Conservation (phyloP, 2,888 invertebrate genomes). For the Papilio elwesi region DNA sequence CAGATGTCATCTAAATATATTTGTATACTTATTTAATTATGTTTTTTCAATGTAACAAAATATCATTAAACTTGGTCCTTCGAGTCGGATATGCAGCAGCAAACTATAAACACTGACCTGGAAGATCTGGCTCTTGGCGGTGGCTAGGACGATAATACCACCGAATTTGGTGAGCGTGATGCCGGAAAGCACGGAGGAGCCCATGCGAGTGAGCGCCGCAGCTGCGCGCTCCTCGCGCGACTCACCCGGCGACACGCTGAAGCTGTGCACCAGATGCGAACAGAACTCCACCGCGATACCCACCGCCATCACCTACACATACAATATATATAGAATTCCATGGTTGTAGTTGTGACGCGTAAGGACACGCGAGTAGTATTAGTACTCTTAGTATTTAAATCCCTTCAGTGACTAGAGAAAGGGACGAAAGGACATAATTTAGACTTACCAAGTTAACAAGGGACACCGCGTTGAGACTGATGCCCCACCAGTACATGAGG, state of each 20-base stretch:
- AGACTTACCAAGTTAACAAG: conserved; percentile 94
- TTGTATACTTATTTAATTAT: too few relatives aligned
- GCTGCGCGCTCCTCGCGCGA: conserved; percentile 89
- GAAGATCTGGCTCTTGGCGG: conserved; percentile 99
- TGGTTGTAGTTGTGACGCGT: too few relatives aligned
- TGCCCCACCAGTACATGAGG: conserved; percentile 98
- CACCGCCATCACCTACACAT: conserved; percentile 93
- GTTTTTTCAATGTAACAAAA: too few relatives aligned
- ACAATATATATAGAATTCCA: too few relatives aligned
- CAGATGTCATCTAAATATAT: too few relatives aligned
- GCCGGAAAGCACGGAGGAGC: conserved; percentile 97
- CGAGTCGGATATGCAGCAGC: background rate
- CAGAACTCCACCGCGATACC: conserved; percentile 99
- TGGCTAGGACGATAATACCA: conserved; percentile 97
- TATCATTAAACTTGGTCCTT: background rate
- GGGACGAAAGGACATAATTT: too few relatives aligned
- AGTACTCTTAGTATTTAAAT: too few relatives aligned
- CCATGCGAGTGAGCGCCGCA: conserved; percentile 94
- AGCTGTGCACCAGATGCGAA: conserved; percentile 97
- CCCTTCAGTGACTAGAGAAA: too few relatives aligned
- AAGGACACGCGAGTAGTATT: too few relatives aligned
- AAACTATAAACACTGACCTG: conserved; percentile 72
- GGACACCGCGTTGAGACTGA: conserved; percentile 97
- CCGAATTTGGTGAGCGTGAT: conserved; percentile 92
- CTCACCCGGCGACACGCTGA: conserved; percentile 88